Conservation (phyloP, 2,113 vertebrate genomes). For the Callaeas wilsoni region DNA sequence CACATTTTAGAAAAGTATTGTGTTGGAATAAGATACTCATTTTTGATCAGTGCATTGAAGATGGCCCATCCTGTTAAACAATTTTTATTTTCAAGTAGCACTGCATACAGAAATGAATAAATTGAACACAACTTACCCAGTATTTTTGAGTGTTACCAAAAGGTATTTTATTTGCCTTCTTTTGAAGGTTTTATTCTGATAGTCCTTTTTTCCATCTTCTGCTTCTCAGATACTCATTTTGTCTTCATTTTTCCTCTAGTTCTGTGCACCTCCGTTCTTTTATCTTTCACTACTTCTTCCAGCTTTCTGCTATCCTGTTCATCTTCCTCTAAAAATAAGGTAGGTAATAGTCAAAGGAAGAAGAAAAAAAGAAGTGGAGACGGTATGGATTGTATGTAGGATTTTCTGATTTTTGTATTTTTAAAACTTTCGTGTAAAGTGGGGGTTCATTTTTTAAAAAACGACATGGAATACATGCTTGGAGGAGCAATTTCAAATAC, state of each 20-base stretch:
- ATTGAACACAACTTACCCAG: background rate
- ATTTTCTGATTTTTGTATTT: background rate
- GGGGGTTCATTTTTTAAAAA: background rate
- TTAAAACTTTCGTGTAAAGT: background rate
- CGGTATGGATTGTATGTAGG: background rate
- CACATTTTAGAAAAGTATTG: background rate
- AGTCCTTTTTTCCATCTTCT: background rate
- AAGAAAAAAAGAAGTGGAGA: background rate
- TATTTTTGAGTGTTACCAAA: background rate
- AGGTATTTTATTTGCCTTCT: background rate
- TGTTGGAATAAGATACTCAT: background rate
- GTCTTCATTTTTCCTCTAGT: constrained; percentile 1
- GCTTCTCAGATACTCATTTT: background rate
- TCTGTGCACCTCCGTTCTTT: constrained; percentile 4
- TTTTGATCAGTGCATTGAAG: background rate
- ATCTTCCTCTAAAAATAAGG: constrained; percentile 47
- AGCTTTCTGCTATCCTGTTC: constrained; percentile 37
- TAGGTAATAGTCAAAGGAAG: constrained; percentile 41
- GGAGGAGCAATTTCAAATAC: background rate
- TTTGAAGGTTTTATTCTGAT: background rate
- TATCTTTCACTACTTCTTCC: constrained; percentile 35
- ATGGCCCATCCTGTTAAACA: rapidly evolving
- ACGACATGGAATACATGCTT: background rate
- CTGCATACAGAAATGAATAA: background rate
- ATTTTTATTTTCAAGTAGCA: background rate